These are phyloP conservation scores for Osedax frankpressi DNA, from an alignment of 2,888 invertebrate species.

Conservation along the genomic window DNA sequence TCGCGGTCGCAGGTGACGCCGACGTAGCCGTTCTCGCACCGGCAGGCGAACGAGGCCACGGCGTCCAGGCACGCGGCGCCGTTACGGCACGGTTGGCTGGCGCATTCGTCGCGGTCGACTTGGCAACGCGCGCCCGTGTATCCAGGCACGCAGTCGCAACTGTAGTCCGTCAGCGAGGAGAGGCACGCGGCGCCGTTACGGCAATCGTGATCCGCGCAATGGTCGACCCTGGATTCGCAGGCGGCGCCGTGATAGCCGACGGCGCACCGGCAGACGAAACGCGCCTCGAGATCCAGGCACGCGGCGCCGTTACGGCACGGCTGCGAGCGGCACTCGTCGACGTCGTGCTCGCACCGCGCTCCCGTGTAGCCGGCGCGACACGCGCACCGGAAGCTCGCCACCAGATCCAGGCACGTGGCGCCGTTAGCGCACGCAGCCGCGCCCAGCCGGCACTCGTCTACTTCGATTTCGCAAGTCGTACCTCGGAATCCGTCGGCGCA, in stretches of 20 bases:
- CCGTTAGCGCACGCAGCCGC: constrained; percentile 27
- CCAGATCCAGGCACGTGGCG: constrained; percentile 28
- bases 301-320: constrained; percentile 31
- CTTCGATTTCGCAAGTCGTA: constrained; percentile 25
- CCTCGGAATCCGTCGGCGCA: constrained; percentile 35
- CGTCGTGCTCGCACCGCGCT: constrained; percentile 6
- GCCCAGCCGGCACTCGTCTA: not conserved
- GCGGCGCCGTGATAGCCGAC: constrained; percentile 31
- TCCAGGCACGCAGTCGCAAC: constrained; percentile 30
- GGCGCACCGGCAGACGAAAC: constrained; percentile 19
- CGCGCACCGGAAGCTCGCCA: constrained; percentile 25
- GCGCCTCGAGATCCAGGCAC: constrained; percentile 26
- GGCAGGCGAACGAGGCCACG: constrained; percentile 14
- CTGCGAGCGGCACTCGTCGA: constrained; percentile 10
- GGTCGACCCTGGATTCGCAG: not conserved
- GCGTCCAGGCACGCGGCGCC: constrained; percentile 28
- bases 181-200: constrained; percentile 26
- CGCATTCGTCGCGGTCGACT: constrained; percentile 28
- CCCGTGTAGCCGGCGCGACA: constrained; percentile 32
- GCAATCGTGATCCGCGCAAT: constrained; percentile 30
- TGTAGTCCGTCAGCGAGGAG: not conserved
- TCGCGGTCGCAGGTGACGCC: constrained; percentile 49
- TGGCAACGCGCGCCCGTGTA: constrained; percentile 27
- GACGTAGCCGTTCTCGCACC: constrained; percentile 25
- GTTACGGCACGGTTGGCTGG: constrained; percentile 26